These are phyloP conservation scores for Rhagonycha lutea DNA, from an alignment of 2,888 invertebrate genomes.

Conservation along the genomic window DNA sequence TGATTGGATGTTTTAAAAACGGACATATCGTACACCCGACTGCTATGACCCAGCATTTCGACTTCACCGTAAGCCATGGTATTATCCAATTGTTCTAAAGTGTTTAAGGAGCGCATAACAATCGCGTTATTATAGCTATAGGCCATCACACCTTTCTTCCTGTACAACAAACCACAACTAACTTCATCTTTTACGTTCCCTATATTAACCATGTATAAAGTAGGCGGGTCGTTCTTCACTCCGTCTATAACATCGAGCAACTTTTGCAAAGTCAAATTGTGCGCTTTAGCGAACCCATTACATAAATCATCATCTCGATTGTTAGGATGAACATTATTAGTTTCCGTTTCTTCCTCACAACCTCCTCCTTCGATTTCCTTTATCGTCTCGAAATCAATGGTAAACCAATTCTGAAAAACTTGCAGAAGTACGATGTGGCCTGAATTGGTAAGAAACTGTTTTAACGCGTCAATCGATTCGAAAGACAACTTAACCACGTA, in stretches of 20 bases:
- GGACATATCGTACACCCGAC: conserved; percentile 46
- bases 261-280: conserved; percentile 29
- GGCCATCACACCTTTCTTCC: conserved; percentile 43
- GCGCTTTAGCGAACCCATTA: conserved; percentile 10
- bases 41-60: conserved; percentile 44
- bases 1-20: conserved; percentile 40
- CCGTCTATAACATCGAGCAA: conserved; percentile 40
- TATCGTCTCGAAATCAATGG: conserved; percentile 40
- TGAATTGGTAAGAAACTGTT: conserved; percentile 47
- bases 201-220: conserved; percentile 43
- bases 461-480: conserved; percentile 54
- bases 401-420: conserved; percentile 54
- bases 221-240: conserved; percentile 40
- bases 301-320: conserved; percentile 2
- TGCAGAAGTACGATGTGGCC: conserved; percentile 50
- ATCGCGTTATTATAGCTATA: conserved; percentile 47
- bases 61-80: conserved; percentile 34
- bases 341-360: conserved; percentile 1
- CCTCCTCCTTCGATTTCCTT: conserved; percentile 20
- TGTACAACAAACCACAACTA: conserved; percentile 46
- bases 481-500: conserved; percentile 72
- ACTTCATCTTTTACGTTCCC: conserved; percentile 43
- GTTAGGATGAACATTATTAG: neutral
- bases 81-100: conserved; percentile 38
- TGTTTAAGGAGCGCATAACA: conserved; percentile 42